A percentile compares a stretch with the other conserved stretches of the same genome.
Conservation (phyloP, 2,797 vertebrate genomes). For the Micrastur ruficollis region DNA sequence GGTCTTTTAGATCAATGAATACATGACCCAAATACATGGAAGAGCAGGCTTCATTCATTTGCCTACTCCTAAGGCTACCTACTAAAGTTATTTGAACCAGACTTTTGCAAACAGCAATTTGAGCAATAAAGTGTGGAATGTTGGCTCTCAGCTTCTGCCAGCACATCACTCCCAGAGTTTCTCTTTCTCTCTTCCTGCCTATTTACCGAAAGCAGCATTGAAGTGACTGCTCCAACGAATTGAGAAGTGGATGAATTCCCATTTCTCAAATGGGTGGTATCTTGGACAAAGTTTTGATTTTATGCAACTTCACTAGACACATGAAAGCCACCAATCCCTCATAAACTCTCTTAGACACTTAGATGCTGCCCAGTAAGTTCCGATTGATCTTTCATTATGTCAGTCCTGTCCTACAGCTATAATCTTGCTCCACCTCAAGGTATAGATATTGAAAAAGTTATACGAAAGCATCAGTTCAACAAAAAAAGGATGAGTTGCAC, state of each 20-base stretch:
- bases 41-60: background rate
- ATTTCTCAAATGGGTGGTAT: background rate
- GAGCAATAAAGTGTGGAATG: background rate
- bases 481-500: background rate
- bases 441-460: background rate
- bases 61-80: background rate
- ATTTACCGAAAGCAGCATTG: background rate
- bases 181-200: background rate
- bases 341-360: background rate
- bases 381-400: background rate
- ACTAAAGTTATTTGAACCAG: background rate
- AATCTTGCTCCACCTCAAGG: background rate
- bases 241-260: background rate
- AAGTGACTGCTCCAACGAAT: background rate
- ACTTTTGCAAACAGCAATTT: background rate
- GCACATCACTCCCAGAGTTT: background rate
- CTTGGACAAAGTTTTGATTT: background rate
- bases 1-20: background rate
- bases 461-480: background rate
- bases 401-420: background rate
- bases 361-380: background rate
- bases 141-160: background rate
- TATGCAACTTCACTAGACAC: background rate
- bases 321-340: background rate
- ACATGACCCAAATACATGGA: fast-evolving